Percentiles rank a stretch among this genome's conserved stretches.
These are phyloP conservation scores for Apaloderma vittatum DNA, from an alignment of 2,113 vertebrate species.

Conservation along the genomic window DNA sequence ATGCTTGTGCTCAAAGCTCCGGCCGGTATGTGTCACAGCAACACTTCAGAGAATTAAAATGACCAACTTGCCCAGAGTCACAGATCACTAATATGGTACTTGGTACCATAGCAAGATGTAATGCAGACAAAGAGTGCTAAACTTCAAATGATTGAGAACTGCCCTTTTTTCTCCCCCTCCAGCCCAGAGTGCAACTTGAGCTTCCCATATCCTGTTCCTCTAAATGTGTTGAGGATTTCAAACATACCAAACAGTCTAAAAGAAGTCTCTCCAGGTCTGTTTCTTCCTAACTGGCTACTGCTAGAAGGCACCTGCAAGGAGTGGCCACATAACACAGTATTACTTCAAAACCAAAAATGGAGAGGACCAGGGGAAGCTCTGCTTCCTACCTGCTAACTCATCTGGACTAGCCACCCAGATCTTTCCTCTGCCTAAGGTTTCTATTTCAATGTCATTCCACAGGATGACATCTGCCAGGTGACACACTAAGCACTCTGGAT, in stretches of 20 bases:
- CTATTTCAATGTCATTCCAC: not conserved
- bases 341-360: not conserved
- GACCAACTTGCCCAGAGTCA: not conserved
- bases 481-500: not conserved
- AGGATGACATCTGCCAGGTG: not conserved
- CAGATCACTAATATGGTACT: not conserved
- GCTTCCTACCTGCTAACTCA: not conserved
- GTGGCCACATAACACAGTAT: accelerated
- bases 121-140: not conserved
- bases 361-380: not conserved
- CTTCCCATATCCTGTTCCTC: not conserved
- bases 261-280: not conserved
- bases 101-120: accelerated
- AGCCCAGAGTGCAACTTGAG: not conserved
- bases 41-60: not conserved
- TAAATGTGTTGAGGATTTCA: not conserved
- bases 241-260: not conserved
- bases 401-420: not conserved
- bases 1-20: not conserved
- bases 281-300: not conserved
- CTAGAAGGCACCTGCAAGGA: not conserved
- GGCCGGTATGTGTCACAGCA: not conserved
- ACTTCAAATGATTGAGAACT: not conserved
- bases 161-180: not conserved
- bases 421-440: not conserved